These are phyloP conservation scores for Perognathus longimembris DNA, from an alignment of 2,113 vertebrate genomes.

Conservation along the genomic window DNA sequence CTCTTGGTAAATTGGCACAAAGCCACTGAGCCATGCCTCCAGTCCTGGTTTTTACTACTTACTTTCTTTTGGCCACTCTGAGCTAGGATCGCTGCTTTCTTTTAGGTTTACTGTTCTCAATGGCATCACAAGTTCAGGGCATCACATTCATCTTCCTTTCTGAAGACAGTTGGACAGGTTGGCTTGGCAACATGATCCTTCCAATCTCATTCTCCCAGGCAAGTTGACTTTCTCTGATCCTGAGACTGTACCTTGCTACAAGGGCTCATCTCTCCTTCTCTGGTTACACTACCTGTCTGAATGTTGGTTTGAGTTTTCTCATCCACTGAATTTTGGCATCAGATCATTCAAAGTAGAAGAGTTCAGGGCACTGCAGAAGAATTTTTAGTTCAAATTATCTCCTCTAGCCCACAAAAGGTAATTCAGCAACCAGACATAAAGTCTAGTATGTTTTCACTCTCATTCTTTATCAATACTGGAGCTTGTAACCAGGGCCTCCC, in stretches of 20 bases:
- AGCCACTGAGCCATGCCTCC: no score
- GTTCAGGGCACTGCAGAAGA: neutral
- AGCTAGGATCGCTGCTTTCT: no score
- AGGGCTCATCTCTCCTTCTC: neutral
- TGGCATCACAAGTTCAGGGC: no score
- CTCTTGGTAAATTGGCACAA: no score
- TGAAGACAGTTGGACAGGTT: no score
- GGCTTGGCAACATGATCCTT: no score
- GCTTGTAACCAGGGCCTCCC: no score
- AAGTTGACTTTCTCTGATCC: neutral
- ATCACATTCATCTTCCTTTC: no score
- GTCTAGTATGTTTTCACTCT: neutral
- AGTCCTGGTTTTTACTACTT: no score
- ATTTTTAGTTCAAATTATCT: neutral
- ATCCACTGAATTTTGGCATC: neutral
- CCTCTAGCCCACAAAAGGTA: neutral
- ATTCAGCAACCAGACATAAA: neutral
- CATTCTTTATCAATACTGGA: neutral
- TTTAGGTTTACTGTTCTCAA: no score
- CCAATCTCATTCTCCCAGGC: neutral
- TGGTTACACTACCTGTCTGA: neutral
- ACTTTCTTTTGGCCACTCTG: no score
- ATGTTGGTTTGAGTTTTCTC: neutral
- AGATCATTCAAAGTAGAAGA: neutral
- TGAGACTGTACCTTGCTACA: conserved; percentile 24